phyloP scores from a whole-genome alignment of 1,140 invertebrate genomes.

The Euborellia annulipes region DNA sequence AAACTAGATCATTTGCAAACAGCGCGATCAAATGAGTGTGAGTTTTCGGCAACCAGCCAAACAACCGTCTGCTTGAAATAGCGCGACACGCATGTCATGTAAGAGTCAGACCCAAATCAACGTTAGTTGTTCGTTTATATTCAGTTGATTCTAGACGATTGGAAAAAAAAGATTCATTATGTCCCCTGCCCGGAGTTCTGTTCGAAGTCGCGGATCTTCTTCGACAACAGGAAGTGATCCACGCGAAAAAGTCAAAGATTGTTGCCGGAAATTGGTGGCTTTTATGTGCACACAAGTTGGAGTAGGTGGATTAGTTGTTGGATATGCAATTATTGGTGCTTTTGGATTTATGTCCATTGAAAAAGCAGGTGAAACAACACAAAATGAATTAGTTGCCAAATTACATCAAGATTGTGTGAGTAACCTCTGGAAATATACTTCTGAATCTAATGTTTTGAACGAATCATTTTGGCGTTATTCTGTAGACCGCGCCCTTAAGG shows the following conservation, averaged over 20 bases:
- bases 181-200: conserved; percentile 26
- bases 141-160: too few species aligned
- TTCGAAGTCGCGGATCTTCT: conserved; percentile 47
- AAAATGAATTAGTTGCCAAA: conserved; percentile 31
- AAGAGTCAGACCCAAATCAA: too few species aligned
- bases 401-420: conserved; percentile 37
- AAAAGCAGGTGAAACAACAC: conserved; percentile 42
- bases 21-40: too few species aligned
- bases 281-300: conserved; percentile 92
- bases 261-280: conserved; percentile 65
- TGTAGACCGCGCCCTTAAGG: conserved; percentile 44
- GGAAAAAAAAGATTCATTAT: neutral
- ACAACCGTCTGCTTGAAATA: too few species aligned
- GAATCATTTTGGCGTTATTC: conserved; percentile 47
- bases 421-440: conserved; percentile 57
- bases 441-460: conserved; percentile 57
- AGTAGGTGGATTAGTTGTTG: conserved; percentile 82
- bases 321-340: conserved; percentile 88
- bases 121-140: too few species aligned
- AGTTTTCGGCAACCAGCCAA: too few species aligned
- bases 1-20: too few species aligned
- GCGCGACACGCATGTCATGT: too few species aligned
- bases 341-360: conserved; percentile 82
- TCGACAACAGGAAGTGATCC: conserved; percentile 45
- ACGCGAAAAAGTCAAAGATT: conserved; percentile 58